Conservation (phyloP, 2,797 vertebrate species). For the Pseudopleuronectes americanus region DNA sequence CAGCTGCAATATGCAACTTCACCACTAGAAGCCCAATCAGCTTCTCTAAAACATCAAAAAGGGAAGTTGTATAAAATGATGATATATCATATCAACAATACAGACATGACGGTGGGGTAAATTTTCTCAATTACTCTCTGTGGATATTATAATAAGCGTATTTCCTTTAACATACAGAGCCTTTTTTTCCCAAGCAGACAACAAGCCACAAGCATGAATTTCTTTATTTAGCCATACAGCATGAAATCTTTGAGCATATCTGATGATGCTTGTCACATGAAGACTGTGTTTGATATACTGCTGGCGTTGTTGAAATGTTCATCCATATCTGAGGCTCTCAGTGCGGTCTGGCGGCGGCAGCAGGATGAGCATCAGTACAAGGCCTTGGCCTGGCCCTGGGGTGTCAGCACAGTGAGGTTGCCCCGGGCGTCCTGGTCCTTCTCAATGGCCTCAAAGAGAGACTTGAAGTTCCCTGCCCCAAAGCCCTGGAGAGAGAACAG, state of each 20-base stretch:
- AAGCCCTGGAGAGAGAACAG: constrained; percentile 82
- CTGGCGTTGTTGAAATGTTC: constrained; percentile 17
- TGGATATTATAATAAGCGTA: not conserved
- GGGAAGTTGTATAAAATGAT: not conserved
- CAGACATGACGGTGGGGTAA: not conserved
- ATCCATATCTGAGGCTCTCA: constrained; percentile 23
- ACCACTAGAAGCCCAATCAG: too few relatives aligned
- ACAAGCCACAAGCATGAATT: constrained; percentile 18
- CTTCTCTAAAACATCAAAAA: not conserved
- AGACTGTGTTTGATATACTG: constrained; percentile 35
- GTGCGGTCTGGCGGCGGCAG: constrained; percentile 34
- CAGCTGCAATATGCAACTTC: too few relatives aligned
- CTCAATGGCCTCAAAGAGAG: constrained; percentile 90
- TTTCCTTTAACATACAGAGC: constrained; percentile 6
- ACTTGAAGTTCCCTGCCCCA: constrained; percentile 90
- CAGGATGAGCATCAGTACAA: constrained; percentile 74
- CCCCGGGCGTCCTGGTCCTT: constrained; percentile 88
- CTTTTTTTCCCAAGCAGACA: constrained; percentile 15
- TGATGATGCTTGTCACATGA: constrained; percentile 27
- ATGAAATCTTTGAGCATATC: constrained; percentile 19
- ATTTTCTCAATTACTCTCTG: not conserved
- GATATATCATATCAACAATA: not conserved
- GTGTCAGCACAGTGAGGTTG: constrained; percentile 83
- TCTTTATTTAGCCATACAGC: constrained; percentile 52
- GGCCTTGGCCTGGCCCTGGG: constrained; percentile 67